Evolutionary conservation across 2,888 invertebrate genomes (phyloP).

Genomic region (Chrysolina oricalcia): DNA sequence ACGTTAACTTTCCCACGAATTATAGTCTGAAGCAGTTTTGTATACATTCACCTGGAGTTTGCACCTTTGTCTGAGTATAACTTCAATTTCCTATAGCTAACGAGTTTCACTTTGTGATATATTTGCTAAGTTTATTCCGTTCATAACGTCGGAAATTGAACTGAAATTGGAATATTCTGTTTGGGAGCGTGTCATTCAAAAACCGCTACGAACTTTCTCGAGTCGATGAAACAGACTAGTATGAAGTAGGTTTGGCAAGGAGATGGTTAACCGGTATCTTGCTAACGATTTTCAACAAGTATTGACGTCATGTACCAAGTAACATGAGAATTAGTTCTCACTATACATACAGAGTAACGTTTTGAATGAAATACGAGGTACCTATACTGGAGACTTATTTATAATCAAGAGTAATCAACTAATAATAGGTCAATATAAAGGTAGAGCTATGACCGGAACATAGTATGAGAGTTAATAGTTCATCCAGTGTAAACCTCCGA

Average conservation of each 20-base stretch:
- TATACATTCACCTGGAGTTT: conserved; percentile 14
- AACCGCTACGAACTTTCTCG: not conserved
- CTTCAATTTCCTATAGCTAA: conserved; percentile 25
- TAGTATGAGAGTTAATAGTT: too few relatives aligned
- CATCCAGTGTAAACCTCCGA: too few relatives aligned
- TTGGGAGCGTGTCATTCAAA: not conserved
- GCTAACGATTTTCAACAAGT: too few relatives aligned
- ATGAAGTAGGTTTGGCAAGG: not conserved
- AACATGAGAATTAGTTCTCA: too few relatives aligned
- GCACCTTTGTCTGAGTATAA: conserved; percentile 25
- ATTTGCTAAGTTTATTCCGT: conserved; percentile 27
- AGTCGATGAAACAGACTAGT: not conserved
- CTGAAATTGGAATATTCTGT: conserved; percentile 24
- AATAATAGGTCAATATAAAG: too few relatives aligned
- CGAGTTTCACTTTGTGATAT: conserved; percentile 31
- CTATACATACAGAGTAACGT: too few relatives aligned
- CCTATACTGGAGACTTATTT: too few relatives aligned
- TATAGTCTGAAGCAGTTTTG: not conserved
- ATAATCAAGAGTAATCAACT: too few relatives aligned
- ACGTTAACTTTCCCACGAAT: not conserved
- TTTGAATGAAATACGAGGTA: too few relatives aligned
- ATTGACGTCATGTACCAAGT: too few relatives aligned
- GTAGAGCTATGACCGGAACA: too few relatives aligned
- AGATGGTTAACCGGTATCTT: not conserved
- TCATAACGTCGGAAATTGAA: conserved; percentile 29